Conservation (phyloP, 2,113 vertebrate genomes). For the Gulo gulo region DNA sequence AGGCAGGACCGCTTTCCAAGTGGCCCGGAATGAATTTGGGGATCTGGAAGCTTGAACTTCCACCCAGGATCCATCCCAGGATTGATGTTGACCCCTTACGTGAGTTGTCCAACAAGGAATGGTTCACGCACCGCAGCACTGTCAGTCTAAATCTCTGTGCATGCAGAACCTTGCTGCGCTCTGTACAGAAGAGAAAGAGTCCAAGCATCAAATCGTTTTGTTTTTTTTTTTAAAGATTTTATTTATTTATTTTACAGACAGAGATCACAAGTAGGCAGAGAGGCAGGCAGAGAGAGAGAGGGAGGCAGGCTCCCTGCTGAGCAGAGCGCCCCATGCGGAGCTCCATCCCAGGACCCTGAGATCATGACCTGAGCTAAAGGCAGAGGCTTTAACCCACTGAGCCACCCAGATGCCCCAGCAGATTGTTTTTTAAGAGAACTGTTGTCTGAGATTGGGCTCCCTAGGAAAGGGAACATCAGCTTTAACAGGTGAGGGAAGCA, state of each 20-base stretch:
- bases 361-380: too few relatives aligned
- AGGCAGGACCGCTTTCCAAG: not conserved
- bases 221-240: too few relatives aligned
- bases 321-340: too few relatives aligned
- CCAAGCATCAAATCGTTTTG: not conserved
- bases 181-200: not conserved
- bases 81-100: not conserved
- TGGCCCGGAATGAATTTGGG: not conserved
- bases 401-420: not conserved
- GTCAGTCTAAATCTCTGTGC: not conserved
- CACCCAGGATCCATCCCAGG: not conserved
- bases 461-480: not conserved
- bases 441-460: not conserved
- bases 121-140: not conserved
- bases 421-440: not conserved
- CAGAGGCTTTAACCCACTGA: too few relatives aligned
- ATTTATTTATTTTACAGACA: too few relatives aligned
- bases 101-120: not conserved
- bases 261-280: too few relatives aligned
- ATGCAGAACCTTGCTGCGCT: not conserved
- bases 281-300: too few relatives aligned
- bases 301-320: too few relatives aligned
- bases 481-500: not conserved
- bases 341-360: too few relatives aligned
- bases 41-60: not conserved